A percentile compares a stretch with the other conserved stretches of the same genome.
Conservation (phyloP, 1,140 invertebrate genomes). For the Pantala flavescens region DNA sequence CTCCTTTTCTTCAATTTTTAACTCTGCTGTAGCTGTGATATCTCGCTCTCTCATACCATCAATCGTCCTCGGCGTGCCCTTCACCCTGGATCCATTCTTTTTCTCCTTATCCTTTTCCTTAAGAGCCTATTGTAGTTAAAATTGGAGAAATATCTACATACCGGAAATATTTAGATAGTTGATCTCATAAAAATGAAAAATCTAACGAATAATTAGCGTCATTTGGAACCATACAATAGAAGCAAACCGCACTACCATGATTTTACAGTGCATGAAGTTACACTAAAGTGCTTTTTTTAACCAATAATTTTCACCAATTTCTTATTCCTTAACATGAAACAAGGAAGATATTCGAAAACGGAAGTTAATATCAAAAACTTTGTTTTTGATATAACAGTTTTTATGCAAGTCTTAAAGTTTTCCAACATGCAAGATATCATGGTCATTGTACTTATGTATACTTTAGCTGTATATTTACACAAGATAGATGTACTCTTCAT, state of each 20-base stretch:
- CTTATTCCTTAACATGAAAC: too few relatives aligned
- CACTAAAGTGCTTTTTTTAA: not conserved
- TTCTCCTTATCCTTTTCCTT: slow-evolving; percentile 51
- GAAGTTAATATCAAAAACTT: not conserved
- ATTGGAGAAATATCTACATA: not conserved
- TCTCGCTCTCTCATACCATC: slow-evolving; percentile 85
- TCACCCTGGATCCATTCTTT: slow-evolving; percentile 50
- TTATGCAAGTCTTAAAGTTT: too few relatives aligned
- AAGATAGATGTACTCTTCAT: too few relatives aligned
- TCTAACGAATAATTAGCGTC: not conserved
- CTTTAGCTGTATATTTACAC: too few relatives aligned
- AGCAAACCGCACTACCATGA: not conserved
- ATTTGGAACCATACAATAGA: not conserved
- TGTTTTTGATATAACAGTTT: too few relatives aligned
- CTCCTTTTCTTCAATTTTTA: slow-evolving; percentile 70
- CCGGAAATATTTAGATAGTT: not conserved
- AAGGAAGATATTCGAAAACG: too few relatives aligned
- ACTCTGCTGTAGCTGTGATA: slow-evolving; percentile 72
- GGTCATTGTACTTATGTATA: too few relatives aligned
- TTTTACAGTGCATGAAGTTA: not conserved
- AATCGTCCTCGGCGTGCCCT: slow-evolving; percentile 79
- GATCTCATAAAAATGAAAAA: not conserved
- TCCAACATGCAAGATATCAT: too few relatives aligned
- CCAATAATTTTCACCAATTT: too few relatives aligned
- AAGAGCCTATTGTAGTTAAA: slow-evolving; percentile 24